Base-by-base conservation (phyloP, 2,888 invertebrate species). In the Urechis unicinctus region DNA sequence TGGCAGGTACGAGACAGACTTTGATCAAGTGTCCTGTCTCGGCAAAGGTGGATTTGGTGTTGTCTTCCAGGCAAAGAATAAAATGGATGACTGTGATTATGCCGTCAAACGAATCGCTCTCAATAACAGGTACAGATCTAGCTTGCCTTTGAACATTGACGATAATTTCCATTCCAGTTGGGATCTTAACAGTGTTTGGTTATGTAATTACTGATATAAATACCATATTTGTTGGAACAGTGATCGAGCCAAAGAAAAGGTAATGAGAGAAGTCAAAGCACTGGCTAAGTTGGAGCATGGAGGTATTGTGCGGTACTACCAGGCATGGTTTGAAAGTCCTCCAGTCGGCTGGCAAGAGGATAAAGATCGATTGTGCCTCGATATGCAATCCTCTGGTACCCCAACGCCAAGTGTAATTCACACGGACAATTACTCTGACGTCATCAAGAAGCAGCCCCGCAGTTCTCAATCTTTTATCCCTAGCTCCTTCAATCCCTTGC, bases 281-380 rank as follows among this genome's bases (percentile, higher is more conserved):
- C 80, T 97, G 43, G 97, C 97, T 0, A 91, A 90, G 77, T 81
- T 97, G 55, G 95, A 97, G 62, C 96, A 98, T 80, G 86, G 86
- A 46, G 88, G 95, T 75, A 97, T 98, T 66, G 96, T 97, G 52
- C 83, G 97, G 1, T 98, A 95, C 79, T 91, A 88, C 78, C 88
- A 93, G 81, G 88, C 95, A 0, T 98, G 97, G 97, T 82, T 92
- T 0, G 96, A 97, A 78, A 85, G 85, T 57, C 95, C 96, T 6
- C 95, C 96, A 2, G 81, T 83, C 6, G 87, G 85, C 5, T 95
- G 94, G 92, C 88, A 91, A 76, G 87, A 89, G 68, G 82, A 84
- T 29, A 84, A 86, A 52, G 94, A 94, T 78, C 82, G 82, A 24
- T 17, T 41, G 9, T 48, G 25, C 24, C 21, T 53, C 21, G 55